Evolutionary conservation across 2,888 invertebrate species (phyloP), one percentile per base, ranked within the genome.

Genomic region (Dicyrtoma fusca): DNA sequence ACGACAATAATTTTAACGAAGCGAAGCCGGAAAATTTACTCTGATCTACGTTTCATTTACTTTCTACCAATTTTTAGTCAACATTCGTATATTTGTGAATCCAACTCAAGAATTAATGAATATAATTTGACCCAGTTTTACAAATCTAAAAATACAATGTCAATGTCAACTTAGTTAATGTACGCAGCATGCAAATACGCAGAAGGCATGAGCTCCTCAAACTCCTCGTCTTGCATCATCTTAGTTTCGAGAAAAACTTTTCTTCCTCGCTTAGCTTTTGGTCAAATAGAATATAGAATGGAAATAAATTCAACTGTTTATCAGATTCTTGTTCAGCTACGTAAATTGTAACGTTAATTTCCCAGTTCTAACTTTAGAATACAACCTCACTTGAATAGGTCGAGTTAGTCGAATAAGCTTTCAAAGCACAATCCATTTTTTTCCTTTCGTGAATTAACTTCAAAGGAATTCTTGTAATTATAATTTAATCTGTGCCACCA

Each of bases 111-210:
- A 47, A 63, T 45, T 23, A 17, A 63, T 63, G 63, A 63, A 63
- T 63, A 63, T 47, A 63, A 63, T 63, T 19, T 63, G 63, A 63
- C 63, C 63, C 47, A 63, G 23, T 63, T 63, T 45, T 21, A 6
- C 34, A 34, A 34, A 13, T 23, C 44, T 11, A 14, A 63, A 63
- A 63, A 45, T 45, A 11, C 45, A 45, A 11, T 62, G 44, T 45
- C 47, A 45, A 47, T 21, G 47, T 23, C 45, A 47, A 45, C 10
- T 19, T 47, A n/a, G 19, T 25, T 34, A 21, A 61, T 42, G 14
- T 19, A 44, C 21, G 23, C 17, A 63, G 21, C 14, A 63, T 63
- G 63, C 14, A 21, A 45, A 63, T 17, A 63, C 42, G 63, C 42
- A 21, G 45, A 45, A 63, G 23, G 3, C 45, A 63, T 45, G 14